phyloP scores from a whole-genome alignment of 2,797 vertebrate species.

The Acipenser oxyrinchus region DNA sequence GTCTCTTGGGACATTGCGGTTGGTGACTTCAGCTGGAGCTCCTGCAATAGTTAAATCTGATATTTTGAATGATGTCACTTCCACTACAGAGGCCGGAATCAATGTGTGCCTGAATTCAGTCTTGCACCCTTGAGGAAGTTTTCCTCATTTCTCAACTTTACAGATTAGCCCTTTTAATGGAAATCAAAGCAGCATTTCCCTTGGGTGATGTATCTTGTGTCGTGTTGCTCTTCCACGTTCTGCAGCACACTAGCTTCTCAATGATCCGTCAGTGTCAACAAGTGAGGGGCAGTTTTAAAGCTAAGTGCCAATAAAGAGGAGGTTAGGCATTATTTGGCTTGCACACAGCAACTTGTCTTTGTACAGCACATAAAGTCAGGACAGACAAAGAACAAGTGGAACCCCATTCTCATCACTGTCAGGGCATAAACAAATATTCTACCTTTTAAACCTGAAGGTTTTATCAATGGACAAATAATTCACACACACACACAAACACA shows the following conservation, averaged over 20 bases:
- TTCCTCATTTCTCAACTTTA: slow-evolving; percentile 20
- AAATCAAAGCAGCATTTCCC: slow-evolving; percentile 39
- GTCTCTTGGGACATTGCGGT: background rate
- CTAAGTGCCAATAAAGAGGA: slow-evolving; percentile 62
- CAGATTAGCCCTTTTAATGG: slow-evolving; percentile 40
- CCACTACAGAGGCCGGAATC: background rate
- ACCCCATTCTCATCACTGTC: slow-evolving; percentile 32
- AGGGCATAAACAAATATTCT: slow-evolving; percentile 46
- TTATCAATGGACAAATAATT: slow-evolving; percentile 71
- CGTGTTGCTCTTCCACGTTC: slow-evolving; percentile 18
- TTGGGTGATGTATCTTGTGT: slow-evolving; percentile 18
- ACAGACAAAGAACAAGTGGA: slow-evolving; percentile 28
- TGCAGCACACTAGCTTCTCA: slow-evolving; percentile 7
- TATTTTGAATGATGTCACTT: background rate
- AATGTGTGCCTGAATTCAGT: no score
- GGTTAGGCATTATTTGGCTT: slow-evolving; percentile 61
- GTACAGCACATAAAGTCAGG: slow-evolving; percentile 25
- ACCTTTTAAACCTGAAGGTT: slow-evolving; percentile 53
- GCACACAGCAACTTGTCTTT: slow-evolving; percentile 52
- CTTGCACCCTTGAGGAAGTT: background rate
- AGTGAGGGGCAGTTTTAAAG: slow-evolving; percentile 60
- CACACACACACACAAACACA: slow-evolving; percentile 19
- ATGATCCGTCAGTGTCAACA: slow-evolving; percentile 46
- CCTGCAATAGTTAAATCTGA: no score
- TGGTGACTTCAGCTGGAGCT: no score